Evolutionary conservation across 1,140 invertebrate genomes (phyloP).

Genomic region (Panagrolaimus sp.): DNA sequence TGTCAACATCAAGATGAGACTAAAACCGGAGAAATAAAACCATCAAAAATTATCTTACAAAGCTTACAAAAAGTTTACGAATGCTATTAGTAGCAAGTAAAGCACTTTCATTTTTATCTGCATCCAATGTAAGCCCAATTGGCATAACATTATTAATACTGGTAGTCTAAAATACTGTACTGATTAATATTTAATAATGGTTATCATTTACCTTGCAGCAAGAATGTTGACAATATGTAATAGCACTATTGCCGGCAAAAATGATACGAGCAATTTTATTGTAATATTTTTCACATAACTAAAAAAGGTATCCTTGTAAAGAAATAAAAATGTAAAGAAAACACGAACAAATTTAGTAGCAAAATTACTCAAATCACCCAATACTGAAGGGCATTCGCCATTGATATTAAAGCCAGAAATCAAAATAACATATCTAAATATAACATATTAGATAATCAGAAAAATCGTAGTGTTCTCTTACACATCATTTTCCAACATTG

Average conservation of each 20-base stretch:
- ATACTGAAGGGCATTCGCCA: background rate
- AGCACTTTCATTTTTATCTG: background rate
- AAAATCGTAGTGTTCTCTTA: background rate
- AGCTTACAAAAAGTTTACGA: background rate
- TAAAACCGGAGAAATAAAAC: no score
- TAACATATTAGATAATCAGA: background rate
- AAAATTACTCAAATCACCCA: background rate
- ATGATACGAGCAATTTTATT: background rate
- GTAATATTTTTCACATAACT: background rate
- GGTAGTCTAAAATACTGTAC: no score
- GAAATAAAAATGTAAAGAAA: background rate
- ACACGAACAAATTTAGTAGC: background rate
- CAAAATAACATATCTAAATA: background rate
- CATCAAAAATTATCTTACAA: no score
- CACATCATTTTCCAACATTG: background rate
- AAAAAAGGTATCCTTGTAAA: background rate
- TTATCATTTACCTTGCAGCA: background rate
- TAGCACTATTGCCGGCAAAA: background rate
- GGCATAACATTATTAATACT: slow-evolving; percentile 10
- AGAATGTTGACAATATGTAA: background rate
- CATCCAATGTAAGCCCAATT: background rate
- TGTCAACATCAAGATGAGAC: slow-evolving; percentile 18
- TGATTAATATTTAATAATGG: no score
- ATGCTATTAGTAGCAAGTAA: background rate
- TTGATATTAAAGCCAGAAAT: background rate